Percentiles rank a stretch among this genome's conserved stretches.
phyloP scores from a whole-genome alignment of 2,113 vertebrate genomes.

The Chelonoidis abingdonii region DNA sequence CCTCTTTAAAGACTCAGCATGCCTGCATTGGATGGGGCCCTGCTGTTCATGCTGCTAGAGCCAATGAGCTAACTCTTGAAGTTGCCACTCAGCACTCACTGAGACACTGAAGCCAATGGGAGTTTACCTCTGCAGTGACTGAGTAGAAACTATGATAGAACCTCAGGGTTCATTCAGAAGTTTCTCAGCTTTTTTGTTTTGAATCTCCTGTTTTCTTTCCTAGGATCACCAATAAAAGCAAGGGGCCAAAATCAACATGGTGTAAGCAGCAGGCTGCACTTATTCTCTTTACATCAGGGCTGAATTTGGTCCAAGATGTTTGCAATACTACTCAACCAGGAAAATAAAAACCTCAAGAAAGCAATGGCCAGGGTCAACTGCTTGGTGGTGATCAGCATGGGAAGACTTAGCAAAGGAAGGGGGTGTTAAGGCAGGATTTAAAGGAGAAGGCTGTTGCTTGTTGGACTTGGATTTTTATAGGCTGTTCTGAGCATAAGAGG shows the following conservation, averaged over 20 bases:
- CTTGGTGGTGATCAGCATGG: neutral
- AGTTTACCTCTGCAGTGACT: neutral
- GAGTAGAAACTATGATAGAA: rapidly evolving
- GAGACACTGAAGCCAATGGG: neutral
- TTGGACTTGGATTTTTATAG: neutral
- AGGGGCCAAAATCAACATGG: neutral
- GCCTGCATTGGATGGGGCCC: rapidly evolving
- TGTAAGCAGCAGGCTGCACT: rapidly evolving
- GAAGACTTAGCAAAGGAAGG: neutral
- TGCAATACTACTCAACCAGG: neutral
- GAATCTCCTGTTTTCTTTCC: neutral
- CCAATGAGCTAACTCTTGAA: neutral
- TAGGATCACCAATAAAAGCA: neutral
- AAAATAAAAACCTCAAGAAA: neutral
- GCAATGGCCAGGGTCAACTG: rapidly evolving
- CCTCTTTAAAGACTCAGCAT: neutral
- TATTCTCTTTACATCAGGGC: neutral
- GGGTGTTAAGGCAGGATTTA: neutral
- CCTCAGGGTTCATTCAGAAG: neutral
- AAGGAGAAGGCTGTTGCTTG: neutral
- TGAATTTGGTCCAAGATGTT: neutral
- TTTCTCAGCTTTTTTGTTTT: neutral
- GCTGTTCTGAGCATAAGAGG: neutral
- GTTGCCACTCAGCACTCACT: neutral
- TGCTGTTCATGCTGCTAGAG: neutral